These are phyloP conservation scores for Glossophaga mutica DNA, from an alignment of 2,797 vertebrate genomes.

Conservation along the genomic window DNA sequence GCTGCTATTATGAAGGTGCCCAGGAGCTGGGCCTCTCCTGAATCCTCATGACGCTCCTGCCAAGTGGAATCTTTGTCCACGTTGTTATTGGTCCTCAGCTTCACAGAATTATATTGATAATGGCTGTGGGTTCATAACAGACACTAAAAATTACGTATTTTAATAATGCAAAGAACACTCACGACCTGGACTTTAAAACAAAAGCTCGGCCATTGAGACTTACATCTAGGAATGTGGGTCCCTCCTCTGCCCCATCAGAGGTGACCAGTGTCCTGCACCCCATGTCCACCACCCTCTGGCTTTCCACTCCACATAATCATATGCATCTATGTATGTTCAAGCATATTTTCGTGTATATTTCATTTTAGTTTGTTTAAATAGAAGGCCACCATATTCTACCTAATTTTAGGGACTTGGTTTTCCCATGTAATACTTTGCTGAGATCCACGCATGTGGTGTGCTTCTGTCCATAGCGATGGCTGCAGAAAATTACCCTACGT, in stretches of 20 bases:
- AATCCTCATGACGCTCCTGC: not conserved
- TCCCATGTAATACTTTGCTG: not conserved
- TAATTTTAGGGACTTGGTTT: not conserved
- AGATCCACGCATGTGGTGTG: not conserved
- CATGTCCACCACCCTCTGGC: too few relatives aligned
- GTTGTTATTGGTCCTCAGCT: not conserved
- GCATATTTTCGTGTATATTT: not conserved
- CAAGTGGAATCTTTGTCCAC: not conserved
- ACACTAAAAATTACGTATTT: not conserved
- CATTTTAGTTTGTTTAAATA: not conserved
- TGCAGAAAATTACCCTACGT: not conserved
- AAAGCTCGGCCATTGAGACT: not conserved
- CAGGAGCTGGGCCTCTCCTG: not conserved
- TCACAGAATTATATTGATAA: not conserved
- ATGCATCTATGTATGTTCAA: not conserved
- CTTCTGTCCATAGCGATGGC: not conserved
- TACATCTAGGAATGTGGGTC: accelerated
- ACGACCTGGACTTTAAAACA: not conserved
- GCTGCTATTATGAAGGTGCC: not conserved
- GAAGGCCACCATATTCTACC: not conserved
- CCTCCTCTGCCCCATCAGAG: not conserved
- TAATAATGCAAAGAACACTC: not conserved
- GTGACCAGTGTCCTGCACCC: not conserved
- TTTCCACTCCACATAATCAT: not conserved
- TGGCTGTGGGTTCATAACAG: not conserved